Conservation (phyloP, 2,113 vertebrate species). For the Chlorodrepanis virens region DNA sequence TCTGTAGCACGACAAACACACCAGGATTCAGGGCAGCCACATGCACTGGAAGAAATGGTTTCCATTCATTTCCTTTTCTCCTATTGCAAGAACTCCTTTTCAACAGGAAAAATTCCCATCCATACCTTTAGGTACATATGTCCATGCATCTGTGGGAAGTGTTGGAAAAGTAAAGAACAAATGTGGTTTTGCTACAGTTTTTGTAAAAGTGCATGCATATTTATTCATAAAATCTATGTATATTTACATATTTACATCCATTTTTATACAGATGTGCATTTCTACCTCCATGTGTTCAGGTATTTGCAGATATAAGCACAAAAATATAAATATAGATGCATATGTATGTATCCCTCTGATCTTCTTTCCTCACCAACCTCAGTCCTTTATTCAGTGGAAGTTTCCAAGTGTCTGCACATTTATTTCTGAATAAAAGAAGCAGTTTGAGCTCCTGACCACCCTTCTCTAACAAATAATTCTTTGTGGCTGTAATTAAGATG, state of each 20-base stretch:
- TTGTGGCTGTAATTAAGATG: conserved; percentile 57
- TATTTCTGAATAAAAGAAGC: conserved; percentile 20
- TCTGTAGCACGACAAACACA: background rate
- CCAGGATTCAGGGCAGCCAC: background rate
- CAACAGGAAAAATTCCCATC: background rate
- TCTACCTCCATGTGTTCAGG: background rate
- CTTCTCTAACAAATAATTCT: conserved; percentile 52
- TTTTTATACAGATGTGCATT: background rate
- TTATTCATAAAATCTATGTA: accelerated
- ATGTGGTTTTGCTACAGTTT: accelerated
- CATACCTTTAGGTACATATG: accelerated
- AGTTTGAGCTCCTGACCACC: conserved; percentile 40
- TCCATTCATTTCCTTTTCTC: background rate
- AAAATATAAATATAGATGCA: accelerated
- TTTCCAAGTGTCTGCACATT: conserved; percentile 9
- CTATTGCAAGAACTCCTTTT: background rate
- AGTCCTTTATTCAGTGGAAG: background rate
- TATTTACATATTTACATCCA: background rate
- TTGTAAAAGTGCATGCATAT: accelerated
- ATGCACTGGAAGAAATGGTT: background rate
- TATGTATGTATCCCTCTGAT: accelerated
- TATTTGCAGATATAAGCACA: accelerated
- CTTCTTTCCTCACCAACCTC: background rate
- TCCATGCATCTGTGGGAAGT: accelerated
- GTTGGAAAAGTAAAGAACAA: background rate